Base-by-base conservation (phyloP, 2,888 invertebrate species). In the Nasonia oneida region DNA sequence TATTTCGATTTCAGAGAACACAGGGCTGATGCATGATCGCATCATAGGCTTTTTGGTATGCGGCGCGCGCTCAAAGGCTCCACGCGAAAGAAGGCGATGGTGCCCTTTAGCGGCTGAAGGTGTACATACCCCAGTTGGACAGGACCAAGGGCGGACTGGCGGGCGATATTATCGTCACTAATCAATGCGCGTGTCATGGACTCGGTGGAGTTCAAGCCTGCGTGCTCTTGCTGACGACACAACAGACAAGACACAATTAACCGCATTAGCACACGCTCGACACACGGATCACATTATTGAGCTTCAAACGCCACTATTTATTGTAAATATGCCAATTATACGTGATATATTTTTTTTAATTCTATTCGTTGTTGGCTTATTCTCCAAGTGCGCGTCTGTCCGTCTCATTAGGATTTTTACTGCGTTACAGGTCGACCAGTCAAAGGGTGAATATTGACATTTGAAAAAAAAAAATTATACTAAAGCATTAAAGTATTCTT, bases 111-210 rank as follows among this genome's bases (percentile, higher is more conserved):
- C 57, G 71, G 61, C 80, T 79, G 85, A 88, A 89, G 89, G 89
- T 90, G 96, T 96, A 98, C 97, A 95, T 98, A 98, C 98, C 98
- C 98, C 95, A 98, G 96, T 95, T 98, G 98, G 94, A 98, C 97
- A 94, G 97, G 97, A 95, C 97, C 98, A 94, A 97, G 95, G 93
- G 95, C 96, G 95, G 97, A 96, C 95, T 96, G 96, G 95, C 97
- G 96, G 94, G 97, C 95, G 93, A 95, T 95, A 94, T 95, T 96
- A 95, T 98, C 98, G 95, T 98, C 98, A 95, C 97, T 97, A 94
- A 98, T 98, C 95, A 98, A 96, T 95, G 98, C 97, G 94, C 98
- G 96, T 94, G 98, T 98, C 97, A 98, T 97, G 95, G 98, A 98
- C 95, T 98, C 98, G 94, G 97, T 97, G 95, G 97, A 96, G 95